phyloP scores from a whole-genome alignment of 2,888 invertebrate genomes.

The Pardosa pseudoannulata region DNA sequence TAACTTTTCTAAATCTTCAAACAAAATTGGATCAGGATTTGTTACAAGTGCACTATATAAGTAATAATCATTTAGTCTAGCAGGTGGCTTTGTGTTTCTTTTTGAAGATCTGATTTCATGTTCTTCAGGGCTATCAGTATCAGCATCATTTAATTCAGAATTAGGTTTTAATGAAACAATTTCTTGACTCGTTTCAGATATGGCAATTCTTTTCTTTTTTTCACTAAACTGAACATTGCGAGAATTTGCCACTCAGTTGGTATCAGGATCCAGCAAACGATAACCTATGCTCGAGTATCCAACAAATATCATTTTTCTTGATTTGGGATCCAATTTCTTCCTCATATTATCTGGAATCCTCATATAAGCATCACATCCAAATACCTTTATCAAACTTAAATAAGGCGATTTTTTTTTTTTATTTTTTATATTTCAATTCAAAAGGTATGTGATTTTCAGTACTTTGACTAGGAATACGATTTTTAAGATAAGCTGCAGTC shows the following conservation, averaged over 20 bases:
- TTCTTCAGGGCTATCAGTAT: not conserved
- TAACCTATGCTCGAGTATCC: not conserved
- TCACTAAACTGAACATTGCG: constrained; percentile 9
- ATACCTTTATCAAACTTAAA: too few species aligned
- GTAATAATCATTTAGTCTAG: constrained; percentile 3
- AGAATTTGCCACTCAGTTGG: not conserved
- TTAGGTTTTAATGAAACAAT: too few species aligned
- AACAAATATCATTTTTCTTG: not conserved
- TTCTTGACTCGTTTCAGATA: too few species aligned
- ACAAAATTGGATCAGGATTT: too few species aligned
- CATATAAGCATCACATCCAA: too few species aligned
- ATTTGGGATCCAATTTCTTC: not conserved
- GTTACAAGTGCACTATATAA: not conserved
- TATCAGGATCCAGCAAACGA: not conserved
- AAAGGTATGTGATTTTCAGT: too few species aligned
- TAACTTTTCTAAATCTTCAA: not conserved
- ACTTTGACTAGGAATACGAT: too few species aligned
- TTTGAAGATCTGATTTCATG: not conserved
- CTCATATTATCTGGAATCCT: not conserved
- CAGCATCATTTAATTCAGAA: not conserved
- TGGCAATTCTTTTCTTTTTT: not conserved
- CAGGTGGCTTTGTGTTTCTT: not conserved
- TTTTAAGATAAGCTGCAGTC: too few species aligned
- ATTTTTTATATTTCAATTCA: too few species aligned
- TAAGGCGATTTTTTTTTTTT: too few species aligned